phyloP scores from a whole-genome alignment of 2,113 vertebrate species.

The Toxotes chatareus region DNA sequence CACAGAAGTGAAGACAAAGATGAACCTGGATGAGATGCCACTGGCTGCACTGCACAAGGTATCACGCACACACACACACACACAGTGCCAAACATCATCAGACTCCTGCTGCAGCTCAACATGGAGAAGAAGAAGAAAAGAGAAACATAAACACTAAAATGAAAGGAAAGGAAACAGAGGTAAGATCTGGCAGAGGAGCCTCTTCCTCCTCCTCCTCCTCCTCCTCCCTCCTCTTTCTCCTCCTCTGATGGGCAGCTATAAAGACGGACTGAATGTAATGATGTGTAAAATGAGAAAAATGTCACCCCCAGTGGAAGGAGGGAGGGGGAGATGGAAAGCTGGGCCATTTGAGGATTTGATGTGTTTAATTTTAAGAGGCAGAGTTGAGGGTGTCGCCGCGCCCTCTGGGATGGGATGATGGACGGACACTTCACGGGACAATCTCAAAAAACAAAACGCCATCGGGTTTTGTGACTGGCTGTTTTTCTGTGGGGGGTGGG shows the following conservation, averaged over 20 bases:
- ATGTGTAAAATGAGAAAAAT: slow-evolving; percentile 84
- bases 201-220: slow-evolving; percentile 40
- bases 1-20: slow-evolving; percentile 83
- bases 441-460: slow-evolving; percentile 26
- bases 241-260: slow-evolving; percentile 65
- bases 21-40: slow-evolving; percentile 88
- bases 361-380: slow-evolving; percentile 66
- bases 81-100: slow-evolving; percentile 14
- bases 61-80: slow-evolving; percentile 39
- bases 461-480: not conserved
- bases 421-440: slow-evolving; percentile 32
- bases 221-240: slow-evolving; percentile 37
- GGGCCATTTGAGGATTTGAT: slow-evolving; percentile 64
- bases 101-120: slow-evolving; percentile 4
- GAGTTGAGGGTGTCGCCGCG: slow-evolving; percentile 28
- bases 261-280: slow-evolving; percentile 78
- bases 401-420: slow-evolving; percentile 64
- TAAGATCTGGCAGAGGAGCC: slow-evolving; percentile 21
- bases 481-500: slow-evolving; percentile 29
- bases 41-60: slow-evolving; percentile 93
- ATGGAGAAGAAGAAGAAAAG: not conserved
- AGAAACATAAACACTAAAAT: slow-evolving; percentile 12
- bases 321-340: slow-evolving; percentile 45
- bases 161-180: slow-evolving; percentile 20
- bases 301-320: slow-evolving; percentile 57